Evolutionary conservation across 2,888 invertebrate genomes (phyloP).

Genomic region (Machimus rusticus): DNA sequence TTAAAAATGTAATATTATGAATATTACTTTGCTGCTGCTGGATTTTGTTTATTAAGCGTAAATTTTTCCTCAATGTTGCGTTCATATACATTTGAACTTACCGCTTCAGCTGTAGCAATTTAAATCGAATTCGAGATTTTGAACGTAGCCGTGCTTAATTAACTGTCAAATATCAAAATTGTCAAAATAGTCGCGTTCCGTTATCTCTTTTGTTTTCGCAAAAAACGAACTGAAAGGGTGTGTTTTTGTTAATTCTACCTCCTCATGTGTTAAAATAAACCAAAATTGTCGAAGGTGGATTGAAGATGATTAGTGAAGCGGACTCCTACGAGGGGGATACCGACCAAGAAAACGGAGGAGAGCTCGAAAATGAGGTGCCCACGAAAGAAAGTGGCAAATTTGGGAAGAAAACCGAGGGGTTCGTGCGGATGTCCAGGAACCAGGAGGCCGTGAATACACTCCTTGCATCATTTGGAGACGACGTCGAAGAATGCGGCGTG

Average conservation of each 20-base stretch:
- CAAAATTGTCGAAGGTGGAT: not conserved
- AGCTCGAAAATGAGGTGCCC: not conserved
- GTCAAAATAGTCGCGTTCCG: not conserved
- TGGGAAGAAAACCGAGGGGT: not conserved
- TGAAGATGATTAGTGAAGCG: not conserved
- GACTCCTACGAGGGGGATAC: not conserved
- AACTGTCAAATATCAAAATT: not conserved
- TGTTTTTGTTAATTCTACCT: not conserved
- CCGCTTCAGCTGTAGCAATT: not conserved
- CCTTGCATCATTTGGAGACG: conserved; percentile 42
- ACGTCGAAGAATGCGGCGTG: conserved; percentile 48
- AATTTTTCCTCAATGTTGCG: no score
- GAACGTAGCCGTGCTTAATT: not conserved
- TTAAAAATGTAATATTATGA: no score
- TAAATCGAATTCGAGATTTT: no score
- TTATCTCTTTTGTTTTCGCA: not conserved
- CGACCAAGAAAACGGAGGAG: not conserved
- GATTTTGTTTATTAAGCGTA: no score
- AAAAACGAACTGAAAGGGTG: not conserved
- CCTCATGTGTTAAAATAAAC: not conserved
- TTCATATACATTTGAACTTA: not conserved
- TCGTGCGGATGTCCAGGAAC: not conserved
- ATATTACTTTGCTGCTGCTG: no score
- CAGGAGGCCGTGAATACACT: conserved; percentile 41
- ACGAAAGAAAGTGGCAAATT: not conserved